A percentile compares a stretch with the other conserved stretches of the same genome.
Conservation (phyloP, 2,888 invertebrate species). For the Belgica antarctica region DNA sequence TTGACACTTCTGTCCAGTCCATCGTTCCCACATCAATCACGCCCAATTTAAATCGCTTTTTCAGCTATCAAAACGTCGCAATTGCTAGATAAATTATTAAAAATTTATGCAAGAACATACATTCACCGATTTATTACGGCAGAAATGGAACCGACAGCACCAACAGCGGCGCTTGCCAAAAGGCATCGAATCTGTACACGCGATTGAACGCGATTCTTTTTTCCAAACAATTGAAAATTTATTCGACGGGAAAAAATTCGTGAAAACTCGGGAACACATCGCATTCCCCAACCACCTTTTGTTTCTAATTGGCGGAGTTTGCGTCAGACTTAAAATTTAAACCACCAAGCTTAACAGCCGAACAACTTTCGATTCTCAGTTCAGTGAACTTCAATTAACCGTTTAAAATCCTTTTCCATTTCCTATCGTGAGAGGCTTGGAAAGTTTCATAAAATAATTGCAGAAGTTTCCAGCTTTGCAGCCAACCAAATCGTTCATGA, state of each 20-base stretch:
- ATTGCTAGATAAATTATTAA: background rate
- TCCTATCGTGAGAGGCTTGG: background rate
- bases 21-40: background rate
- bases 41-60: background rate
- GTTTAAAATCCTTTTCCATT: too few relatives aligned
- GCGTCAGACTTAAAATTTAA: background rate
- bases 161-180: background rate
- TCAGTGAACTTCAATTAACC: constrained; percentile 11
- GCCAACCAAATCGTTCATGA: background rate
- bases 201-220: too few relatives aligned
- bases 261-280: too few relatives aligned
- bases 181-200: background rate
- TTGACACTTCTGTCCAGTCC: background rate
- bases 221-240: constrained; percentile 43
- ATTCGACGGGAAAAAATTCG: constrained; percentile 28
- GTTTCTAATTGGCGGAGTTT: background rate
- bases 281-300: background rate
- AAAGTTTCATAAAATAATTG: background rate
- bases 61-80: background rate
- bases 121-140: constrained; percentile 11
- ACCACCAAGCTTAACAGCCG: background rate
- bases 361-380: background rate
- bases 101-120: constrained; percentile 3
- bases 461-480: background rate
- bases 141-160: background rate